A percentile compares a stretch with the other conserved stretches of the same genome.
Evolutionary conservation across 2,797 vertebrate species (phyloP).

Genomic region (Poecilia gillii): DNA sequence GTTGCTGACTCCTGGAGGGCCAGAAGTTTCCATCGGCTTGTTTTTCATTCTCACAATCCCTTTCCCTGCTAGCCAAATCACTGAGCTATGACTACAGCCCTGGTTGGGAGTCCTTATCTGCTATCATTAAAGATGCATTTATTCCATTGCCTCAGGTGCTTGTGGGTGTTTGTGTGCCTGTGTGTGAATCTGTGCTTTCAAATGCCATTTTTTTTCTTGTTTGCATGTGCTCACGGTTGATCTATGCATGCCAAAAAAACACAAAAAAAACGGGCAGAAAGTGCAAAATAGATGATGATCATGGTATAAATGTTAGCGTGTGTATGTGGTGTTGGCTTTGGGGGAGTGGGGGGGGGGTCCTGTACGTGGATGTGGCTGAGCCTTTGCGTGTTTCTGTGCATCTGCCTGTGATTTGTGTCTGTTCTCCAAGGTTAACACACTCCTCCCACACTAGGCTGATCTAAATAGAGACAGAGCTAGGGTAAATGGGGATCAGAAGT

Average conservation of each 20-base stretch:
- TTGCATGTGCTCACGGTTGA: constrained; percentile 63
- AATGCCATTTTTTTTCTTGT: constrained; percentile 63
- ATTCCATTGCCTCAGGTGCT: constrained; percentile 80
- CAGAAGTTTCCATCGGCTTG: constrained; percentile 78
- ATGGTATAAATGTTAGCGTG: constrained; percentile 74
- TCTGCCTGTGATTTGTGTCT: constrained; percentile 70
- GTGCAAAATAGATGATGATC: constrained; percentile 69
- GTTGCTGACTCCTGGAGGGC: constrained; percentile 77
- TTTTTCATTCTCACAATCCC: constrained; percentile 81
- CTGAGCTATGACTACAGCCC: constrained; percentile 82
- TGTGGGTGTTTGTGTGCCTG: constrained; percentile 66
- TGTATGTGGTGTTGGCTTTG: constrained; percentile 67
- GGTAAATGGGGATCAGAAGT: constrained; percentile 85
- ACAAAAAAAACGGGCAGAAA: constrained; percentile 25
- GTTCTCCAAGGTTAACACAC: constrained; percentile 82
- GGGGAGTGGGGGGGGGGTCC: constrained; percentile 55
- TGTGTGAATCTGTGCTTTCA: constrained; percentile 46
- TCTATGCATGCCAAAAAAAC: constrained; percentile 50
- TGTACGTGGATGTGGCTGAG: constrained; percentile 69
- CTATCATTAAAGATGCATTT: constrained; percentile 84
- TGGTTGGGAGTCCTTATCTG: constrained; percentile 83
- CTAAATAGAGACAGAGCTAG: constrained; percentile 80
- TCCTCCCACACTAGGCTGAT: constrained; percentile 78
- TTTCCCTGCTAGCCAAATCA: constrained; percentile 78
- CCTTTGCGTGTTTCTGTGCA: constrained; percentile 70